Base-by-base conservation (phyloP, 2,113 vertebrate genomes). In the Antigone vipio region DNA sequence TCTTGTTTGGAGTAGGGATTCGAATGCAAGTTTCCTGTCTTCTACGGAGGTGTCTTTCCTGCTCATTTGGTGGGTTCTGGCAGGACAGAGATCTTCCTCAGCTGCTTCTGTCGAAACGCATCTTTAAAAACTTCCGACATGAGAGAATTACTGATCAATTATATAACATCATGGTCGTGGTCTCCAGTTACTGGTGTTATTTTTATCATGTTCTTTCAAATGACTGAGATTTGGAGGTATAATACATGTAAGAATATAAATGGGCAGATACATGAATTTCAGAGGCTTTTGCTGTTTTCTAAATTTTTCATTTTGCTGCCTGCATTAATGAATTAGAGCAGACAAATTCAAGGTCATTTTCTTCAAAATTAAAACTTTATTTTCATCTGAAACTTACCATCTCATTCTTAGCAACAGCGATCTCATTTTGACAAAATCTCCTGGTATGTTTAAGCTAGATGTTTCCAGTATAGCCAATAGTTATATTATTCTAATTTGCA, bases 331-430 rank as follows among this genome's bases (percentile, higher is more conserved):
- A 94, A 91, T 91, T 86, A 75, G 58, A 63, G 60, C 47, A 68
- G 83, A 81, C 3, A 82, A 68, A 91, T 79, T 49, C 0, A 11
- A 92, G 63, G 30, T 85, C 0, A 75, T 94, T 95, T 92, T 94
- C 52, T 74, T 89, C 52, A 53, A 74, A 89, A 89, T 93, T 91
- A 93, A 92, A 92, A 82, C 81, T 72, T 84, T 53, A 78, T 77
- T 89, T 94, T 89, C 24, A 27, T 93, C 69, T 91, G 81, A 92
- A 86, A 82, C 20, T 78, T 81, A 50, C 23, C 7, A 22, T 75
- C 56, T 77, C n/a, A 15, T 84, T 86, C 35, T 92, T 80, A 77
- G 64, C 55, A 90, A n/a, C 20, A 68, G 6, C 14, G 17, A 84
- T 49, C 83, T 93, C 52, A 62, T 93, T 96, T 84, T 94, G 40